Evolutionary conservation across 2,888 invertebrate species (phyloP).

Genomic region (Philaethria dido): DNA sequence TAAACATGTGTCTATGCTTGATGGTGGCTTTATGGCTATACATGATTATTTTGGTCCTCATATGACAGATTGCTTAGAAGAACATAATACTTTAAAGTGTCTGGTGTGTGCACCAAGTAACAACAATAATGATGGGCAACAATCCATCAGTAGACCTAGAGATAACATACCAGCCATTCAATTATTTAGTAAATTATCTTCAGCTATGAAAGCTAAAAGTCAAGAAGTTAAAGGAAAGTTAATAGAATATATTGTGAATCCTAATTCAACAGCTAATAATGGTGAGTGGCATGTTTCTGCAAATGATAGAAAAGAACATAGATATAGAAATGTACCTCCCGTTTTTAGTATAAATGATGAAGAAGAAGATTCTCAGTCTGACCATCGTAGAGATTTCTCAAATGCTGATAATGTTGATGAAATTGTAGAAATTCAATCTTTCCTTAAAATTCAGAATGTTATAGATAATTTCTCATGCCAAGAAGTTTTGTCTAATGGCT

Average conservation of each 20-base stretch:
- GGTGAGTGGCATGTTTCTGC: slow-evolving; percentile 93
- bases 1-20: slow-evolving; percentile 95
- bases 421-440: slow-evolving; percentile 90
- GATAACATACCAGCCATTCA: slow-evolving; percentile 84
- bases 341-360: slow-evolving; percentile 98
- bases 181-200: slow-evolving; percentile 92
- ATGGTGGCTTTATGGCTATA: slow-evolving; percentile 94
- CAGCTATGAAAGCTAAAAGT: slow-evolving; percentile 95
- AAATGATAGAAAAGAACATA: slow-evolving; percentile 92
- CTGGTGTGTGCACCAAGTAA: slow-evolving; percentile 89
- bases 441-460: slow-evolving; percentile 92
- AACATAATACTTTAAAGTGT: slow-evolving; percentile 92
- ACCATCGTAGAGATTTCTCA: slow-evolving; percentile 67
- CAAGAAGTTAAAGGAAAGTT: slow-evolving; percentile 96
- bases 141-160: slow-evolving; percentile 55
- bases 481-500: slow-evolving; percentile 95
- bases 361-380: slow-evolving; percentile 70
- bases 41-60: slow-evolving; percentile 93
- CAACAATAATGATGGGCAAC: slow-evolving; percentile 63
- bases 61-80: slow-evolving; percentile 91
- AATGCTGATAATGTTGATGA: slow-evolving; percentile 88
- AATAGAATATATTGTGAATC: slow-evolving; percentile 97
- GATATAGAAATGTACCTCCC: slow-evolving; percentile 94
- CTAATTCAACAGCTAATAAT: slow-evolving; percentile 84
- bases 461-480: slow-evolving; percentile 95